phyloP scores from a whole-genome alignment of 2,888 invertebrate genomes.

The Drosophila testacea region DNA sequence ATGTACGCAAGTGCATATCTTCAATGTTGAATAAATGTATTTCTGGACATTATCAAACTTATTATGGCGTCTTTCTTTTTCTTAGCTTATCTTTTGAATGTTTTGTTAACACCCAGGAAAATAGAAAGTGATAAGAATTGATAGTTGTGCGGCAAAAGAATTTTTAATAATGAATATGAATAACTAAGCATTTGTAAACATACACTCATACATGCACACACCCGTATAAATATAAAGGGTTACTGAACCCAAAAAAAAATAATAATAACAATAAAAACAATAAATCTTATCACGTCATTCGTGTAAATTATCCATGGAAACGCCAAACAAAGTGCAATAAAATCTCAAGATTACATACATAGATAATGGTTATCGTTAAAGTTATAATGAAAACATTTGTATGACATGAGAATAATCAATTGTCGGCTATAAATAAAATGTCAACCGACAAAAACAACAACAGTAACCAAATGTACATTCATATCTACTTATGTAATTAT shows the following conservation, averaged over 20 bases:
- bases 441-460: slow-evolving; percentile 19
- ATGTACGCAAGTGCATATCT: background rate
- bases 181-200: slow-evolving; percentile 5
- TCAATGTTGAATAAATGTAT: background rate
- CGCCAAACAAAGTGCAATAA: slow-evolving; percentile 30
- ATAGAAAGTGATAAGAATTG: slow-evolving; percentile 14
- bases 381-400: slow-evolving; percentile 62
- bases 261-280: slow-evolving; percentile 2
- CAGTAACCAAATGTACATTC: slow-evolving; percentile 5
- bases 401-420: slow-evolving; percentile 47
- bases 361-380: slow-evolving; percentile 36
- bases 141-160: background rate
- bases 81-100: slow-evolving; percentile 20
- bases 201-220: background rate
- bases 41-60: background rate
- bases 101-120: slow-evolving; percentile 6
- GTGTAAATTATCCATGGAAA: slow-evolving; percentile 29
- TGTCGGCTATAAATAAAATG: slow-evolving; percentile 31
- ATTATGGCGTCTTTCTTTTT: background rate
- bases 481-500: slow-evolving; percentile 12
- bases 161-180: slow-evolving; percentile 3
- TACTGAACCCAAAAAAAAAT: slow-evolving; percentile 31
- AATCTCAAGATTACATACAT: slow-evolving; percentile 34
- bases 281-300: slow-evolving; percentile 5
- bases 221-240: slow-evolving; percentile 5